Base-by-base conservation (phyloP, 2,888 invertebrate species). In the Lasioglossum figueresi region DNA sequence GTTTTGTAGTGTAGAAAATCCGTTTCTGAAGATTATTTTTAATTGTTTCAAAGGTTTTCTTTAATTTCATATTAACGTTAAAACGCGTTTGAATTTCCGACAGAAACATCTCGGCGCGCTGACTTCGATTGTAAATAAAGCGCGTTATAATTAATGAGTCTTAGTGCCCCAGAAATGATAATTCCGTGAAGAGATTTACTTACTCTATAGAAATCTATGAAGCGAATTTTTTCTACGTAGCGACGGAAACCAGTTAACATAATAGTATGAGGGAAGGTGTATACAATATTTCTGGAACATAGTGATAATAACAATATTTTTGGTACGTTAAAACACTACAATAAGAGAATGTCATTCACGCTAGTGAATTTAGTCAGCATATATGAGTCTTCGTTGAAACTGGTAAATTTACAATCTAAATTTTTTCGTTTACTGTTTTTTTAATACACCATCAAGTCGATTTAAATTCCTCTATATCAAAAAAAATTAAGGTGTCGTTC, bases 81-180 rank as follows among this genome's bases (percentile, higher is more conserved):
- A 34, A 66, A 16, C 34, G 66, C 34, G 31, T 34, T 66, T 31
- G 16, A 66, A 34, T 6, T 34, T 23, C 19, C 31, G 34, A 66
- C 16, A 34, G 14, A 31, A 66, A 34, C 34, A 34, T 19, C 66
- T 34, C 19, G 34, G 23, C 34, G 66, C 31, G 34, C 8, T 34
- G 34, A 34, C 19, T 34, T 16, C 34, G 48, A 48, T 48, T 73
- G 45, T 34, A 48, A 48, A 45, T 48, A 66, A 34, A 19, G 34
- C 34, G 34, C 31, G 34, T 66, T 66, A 66, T 66, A 66, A 23
- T 66, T 66, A 66, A 66, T 34, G 34, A 6, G 34, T 66, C 66
- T 34, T 34, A 66, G 23, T 66, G 66, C 66, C 66, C 66, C 19
- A 66, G 66, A 66, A 66, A 66, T 8, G 66, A 66, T 66, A 66